Percentiles rank a stretch among this genome's conserved stretches.
phyloP scores from a whole-genome alignment of 2,888 invertebrate species.

The Chamaedrilus cognettii region DNA sequence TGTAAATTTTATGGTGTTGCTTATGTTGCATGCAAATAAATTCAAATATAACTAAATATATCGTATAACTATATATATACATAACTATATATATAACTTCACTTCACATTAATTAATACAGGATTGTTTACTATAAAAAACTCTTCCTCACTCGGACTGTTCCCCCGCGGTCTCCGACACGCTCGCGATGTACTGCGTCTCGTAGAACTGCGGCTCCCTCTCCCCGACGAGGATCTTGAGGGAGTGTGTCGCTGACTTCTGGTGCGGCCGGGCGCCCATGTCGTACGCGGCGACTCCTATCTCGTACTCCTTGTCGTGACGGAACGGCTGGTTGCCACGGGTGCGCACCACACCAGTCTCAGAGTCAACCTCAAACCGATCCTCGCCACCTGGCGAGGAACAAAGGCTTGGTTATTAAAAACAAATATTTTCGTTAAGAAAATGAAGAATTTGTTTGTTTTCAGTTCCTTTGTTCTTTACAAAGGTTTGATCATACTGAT shows the following conservation, averaged over 20 bases:
- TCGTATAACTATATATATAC: too few relatives aligned
- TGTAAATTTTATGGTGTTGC: too few relatives aligned
- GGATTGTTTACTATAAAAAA: too few relatives aligned
- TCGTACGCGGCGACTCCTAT: conserved; percentile 93
- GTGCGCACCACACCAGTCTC: conserved; percentile 60
- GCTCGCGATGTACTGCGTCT: conserved; percentile 91
- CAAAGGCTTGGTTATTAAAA: too few relatives aligned
- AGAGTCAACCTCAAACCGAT: conserved; percentile 91
- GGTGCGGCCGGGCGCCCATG: conserved; percentile 31
- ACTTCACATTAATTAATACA: too few relatives aligned
- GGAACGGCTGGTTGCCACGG: conserved; percentile 32
- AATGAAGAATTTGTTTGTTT: too few relatives aligned
- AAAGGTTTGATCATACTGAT: background rate
- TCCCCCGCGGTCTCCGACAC: conserved; percentile 77
- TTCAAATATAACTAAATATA: too few relatives aligned
- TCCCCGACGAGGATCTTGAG: conserved; percentile 89
- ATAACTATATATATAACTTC: too few relatives aligned
- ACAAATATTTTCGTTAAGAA: too few relatives aligned
- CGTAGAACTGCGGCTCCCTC: conserved; percentile 95
- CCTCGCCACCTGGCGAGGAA: conserved; percentile 50
- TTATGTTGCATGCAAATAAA: too few relatives aligned
- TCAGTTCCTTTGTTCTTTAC: background rate
- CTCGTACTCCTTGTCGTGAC: conserved; percentile 87
- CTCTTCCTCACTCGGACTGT: conserved; percentile 32
- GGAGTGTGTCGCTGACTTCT: conserved; percentile 48